A percentile compares a stretch with the other conserved stretches of the same genome.
phyloP scores from a whole-genome alignment of 2,797 vertebrate species.

The Cynopterus sphinx region DNA sequence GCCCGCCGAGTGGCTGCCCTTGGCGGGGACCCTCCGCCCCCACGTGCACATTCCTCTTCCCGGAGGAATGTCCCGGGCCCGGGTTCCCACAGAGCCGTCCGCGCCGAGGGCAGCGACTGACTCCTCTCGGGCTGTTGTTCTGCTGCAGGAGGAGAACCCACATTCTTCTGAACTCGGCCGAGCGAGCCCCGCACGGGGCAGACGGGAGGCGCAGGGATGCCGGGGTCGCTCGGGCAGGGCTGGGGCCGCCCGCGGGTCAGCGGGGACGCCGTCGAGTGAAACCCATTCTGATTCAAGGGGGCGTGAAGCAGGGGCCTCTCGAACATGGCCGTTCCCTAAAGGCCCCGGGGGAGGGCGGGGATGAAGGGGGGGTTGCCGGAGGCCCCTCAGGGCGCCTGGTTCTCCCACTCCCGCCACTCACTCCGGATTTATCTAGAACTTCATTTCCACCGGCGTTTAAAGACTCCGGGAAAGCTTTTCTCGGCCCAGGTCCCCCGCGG shows the following conservation, averaged over 20 bases:
- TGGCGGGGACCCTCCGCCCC: not conserved
- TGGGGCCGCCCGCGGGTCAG: not conserved
- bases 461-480: not conserved
- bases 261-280: not conserved
- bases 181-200: not conserved
- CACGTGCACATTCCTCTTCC: not conserved
- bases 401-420: too few relatives aligned
- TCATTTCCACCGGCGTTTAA: not conserved
- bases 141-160: not conserved
- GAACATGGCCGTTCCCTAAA: slow-evolving; percentile 33
- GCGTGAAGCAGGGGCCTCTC: slow-evolving; percentile 57
- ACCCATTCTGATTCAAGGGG: slow-evolving; percentile 63
- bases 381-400: not conserved
- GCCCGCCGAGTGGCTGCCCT: not conserved
- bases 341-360: not conserved
- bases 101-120: not conserved
- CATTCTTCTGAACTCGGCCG: not conserved
- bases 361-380: not conserved
- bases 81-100: slow-evolving; percentile 54
- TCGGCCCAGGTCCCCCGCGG: not conserved
- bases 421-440: not conserved
- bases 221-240: not conserved
- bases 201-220: not conserved
- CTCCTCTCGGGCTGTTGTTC: not conserved
- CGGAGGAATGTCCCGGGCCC: slow-evolving; percentile 30